Conservation (phyloP, 2,888 invertebrate species). For the Diarsia mendica region DNA sequence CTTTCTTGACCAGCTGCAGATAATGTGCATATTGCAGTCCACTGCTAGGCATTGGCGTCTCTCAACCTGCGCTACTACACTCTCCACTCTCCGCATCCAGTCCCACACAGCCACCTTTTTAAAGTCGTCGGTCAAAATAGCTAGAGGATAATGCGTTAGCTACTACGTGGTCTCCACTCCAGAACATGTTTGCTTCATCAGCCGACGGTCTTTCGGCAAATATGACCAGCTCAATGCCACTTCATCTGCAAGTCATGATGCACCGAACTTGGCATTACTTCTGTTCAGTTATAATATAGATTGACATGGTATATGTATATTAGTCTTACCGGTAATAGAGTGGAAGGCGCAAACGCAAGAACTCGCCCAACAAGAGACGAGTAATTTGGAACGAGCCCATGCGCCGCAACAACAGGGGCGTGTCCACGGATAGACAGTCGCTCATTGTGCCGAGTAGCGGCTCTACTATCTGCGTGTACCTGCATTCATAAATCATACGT, state of each 20-base stretch:
- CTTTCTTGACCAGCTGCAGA: neutral
- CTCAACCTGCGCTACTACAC: too few relatives aligned
- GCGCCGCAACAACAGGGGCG: conserved; percentile 90
- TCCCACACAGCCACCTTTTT: neutral
- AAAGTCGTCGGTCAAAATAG: neutral
- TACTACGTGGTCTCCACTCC: neutral
- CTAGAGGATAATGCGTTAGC: neutral
- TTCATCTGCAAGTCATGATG: neutral
- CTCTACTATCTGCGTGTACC: conserved; percentile 93
- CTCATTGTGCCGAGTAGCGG: conserved; percentile 91
- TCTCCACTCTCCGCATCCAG: neutral
- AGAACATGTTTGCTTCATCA: neutral
- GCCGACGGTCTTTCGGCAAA: neutral
- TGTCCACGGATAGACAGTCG: conserved; percentile 90
- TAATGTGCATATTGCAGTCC: neutral
- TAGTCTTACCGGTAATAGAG: conserved; percentile 90
- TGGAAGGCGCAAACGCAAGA: conserved; percentile 92
- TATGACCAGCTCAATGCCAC: neutral
- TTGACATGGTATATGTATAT: too few relatives aligned
- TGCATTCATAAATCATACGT: conserved; percentile 65
- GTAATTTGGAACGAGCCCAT: conserved; percentile 92
- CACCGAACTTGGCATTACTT: neutral
- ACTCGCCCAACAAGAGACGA: conserved; percentile 93
- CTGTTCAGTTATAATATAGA: neutral
- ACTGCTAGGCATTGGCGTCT: neutral